Percentiles rank a stretch among this genome's conserved stretches.
These are phyloP conservation scores for Endotricha flammealis DNA, from an alignment of 2,888 invertebrate genomes.

Conservation along the genomic window DNA sequence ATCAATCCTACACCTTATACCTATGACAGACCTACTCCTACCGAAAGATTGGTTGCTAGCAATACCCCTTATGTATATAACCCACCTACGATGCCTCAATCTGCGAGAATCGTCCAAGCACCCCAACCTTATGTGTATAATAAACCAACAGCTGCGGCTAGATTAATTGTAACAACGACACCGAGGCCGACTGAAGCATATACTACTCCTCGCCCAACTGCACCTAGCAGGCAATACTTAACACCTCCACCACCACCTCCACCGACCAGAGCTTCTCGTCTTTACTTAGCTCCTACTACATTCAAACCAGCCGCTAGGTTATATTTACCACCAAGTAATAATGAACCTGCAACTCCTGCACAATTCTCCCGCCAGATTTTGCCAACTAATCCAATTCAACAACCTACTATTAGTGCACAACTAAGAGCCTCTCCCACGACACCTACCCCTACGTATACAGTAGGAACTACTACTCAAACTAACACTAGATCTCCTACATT, in stretches of 20 bases:
- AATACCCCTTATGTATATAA: conserved; percentile 45
- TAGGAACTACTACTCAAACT: conserved; percentile 19
- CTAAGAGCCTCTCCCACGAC: conserved; percentile 34
- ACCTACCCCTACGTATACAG: conserved; percentile 27
- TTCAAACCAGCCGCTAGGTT: conserved; percentile 46
- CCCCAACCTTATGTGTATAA: conserved; percentile 37
- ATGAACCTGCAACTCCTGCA: conserved; percentile 19
- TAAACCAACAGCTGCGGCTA: conserved; percentile 27
- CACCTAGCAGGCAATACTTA: conserved; percentile 33
- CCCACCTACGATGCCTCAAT: conserved; percentile 28
- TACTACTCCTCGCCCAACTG: conserved; percentile 34
- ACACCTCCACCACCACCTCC: conserved; percentile 28
- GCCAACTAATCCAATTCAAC: conserved; percentile 31
- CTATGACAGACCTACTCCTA: conserved; percentile 39
- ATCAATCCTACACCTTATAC: conserved; percentile 48
- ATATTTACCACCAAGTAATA: conserved; percentile 47
- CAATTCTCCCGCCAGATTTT: conserved; percentile 46
- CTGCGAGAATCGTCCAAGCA: conserved; percentile 25
- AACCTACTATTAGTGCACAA: conserved; percentile 33
- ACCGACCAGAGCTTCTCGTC: conserved; percentile 41
- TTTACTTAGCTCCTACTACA: conserved; percentile 52
- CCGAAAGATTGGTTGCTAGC: conserved; percentile 35
- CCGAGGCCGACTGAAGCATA: conserved; percentile 33
- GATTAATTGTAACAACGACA: conserved; percentile 31
- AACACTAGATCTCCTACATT: conserved; percentile 30